Conservation (phyloP, 2,113 vertebrate species). For the Nestor notabilis region DNA sequence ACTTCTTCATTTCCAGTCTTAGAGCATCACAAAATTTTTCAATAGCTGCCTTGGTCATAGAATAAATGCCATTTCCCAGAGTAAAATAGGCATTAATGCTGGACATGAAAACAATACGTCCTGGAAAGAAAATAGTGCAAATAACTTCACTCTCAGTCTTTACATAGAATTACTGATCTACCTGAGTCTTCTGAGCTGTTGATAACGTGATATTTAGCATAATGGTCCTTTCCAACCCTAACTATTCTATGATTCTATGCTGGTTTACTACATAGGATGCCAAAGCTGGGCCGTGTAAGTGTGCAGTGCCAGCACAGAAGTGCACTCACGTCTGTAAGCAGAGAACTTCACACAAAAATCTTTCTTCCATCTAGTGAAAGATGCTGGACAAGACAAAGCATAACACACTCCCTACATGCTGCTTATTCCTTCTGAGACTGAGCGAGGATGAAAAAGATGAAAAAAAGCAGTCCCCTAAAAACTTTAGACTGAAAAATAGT, state of each 20-base stretch:
- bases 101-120: constrained; percentile 81
- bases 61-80: constrained; percentile 80
- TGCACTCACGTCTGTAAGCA: not conserved
- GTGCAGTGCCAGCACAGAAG: not conserved
- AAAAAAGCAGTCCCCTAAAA: not conserved
- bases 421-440: not conserved
- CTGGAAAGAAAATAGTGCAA: constrained; percentile 49
- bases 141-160: not conserved
- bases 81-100: constrained; percentile 78
- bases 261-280: not conserved
- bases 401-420: not conserved
- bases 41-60: constrained; percentile 82
- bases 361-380: not conserved
- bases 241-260: not conserved
- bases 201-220: not conserved
- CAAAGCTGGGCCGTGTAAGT: not conserved
- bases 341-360: not conserved
- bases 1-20: constrained; percentile 82
- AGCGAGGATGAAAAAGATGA: not conserved
- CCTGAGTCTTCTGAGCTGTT: not conserved
- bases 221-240: not conserved
- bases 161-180: not conserved
- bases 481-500: not conserved
- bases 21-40: constrained; percentile 83
- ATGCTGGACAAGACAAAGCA: not conserved